A percentile compares a stretch with the other conserved stretches of the same genome.
phyloP scores from a whole-genome alignment of 2,888 invertebrate species.

The Blomia tropicalis region DNA sequence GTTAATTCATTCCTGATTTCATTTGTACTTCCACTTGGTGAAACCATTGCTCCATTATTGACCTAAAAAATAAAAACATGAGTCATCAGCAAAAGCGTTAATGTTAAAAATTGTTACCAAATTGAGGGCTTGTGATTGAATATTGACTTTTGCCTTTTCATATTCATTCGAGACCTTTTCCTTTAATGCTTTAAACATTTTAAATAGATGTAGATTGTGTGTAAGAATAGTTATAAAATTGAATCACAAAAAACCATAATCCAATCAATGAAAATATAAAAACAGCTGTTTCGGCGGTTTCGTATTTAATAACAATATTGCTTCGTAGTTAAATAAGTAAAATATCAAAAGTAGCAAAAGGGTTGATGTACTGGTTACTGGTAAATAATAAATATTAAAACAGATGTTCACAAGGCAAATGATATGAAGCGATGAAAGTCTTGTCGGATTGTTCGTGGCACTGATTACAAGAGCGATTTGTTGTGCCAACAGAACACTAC shows the following conservation, averaged over 20 bases:
- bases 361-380: no score
- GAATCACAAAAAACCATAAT: neutral
- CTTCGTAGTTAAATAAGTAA: no score
- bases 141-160: slow-evolving; percentile 17
- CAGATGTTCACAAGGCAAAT: no score
- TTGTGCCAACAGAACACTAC: no score
- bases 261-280: neutral
- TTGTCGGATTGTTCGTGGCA: no score
- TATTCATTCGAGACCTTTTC: slow-evolving; percentile 22
- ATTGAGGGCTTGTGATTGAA: slow-evolving; percentile 11
- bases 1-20: neutral
- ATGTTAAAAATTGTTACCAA: neutral
- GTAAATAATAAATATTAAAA: no score
- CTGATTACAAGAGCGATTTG: no score
- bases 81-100: neutral
- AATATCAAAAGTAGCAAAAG: no score
- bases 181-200: slow-evolving; percentile 22
- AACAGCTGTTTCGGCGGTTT: neutral
- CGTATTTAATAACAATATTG: neutral
- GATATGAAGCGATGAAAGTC: no score
- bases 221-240: no score
- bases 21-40: no score
- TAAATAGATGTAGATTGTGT: no score
- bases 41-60: neutral
- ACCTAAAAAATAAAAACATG: neutral